Evolutionary conservation across 2,888 invertebrate genomes (phyloP), one percentile per base, ranked within the genome.

Genomic region (Catotricha subobsoleta): DNA sequence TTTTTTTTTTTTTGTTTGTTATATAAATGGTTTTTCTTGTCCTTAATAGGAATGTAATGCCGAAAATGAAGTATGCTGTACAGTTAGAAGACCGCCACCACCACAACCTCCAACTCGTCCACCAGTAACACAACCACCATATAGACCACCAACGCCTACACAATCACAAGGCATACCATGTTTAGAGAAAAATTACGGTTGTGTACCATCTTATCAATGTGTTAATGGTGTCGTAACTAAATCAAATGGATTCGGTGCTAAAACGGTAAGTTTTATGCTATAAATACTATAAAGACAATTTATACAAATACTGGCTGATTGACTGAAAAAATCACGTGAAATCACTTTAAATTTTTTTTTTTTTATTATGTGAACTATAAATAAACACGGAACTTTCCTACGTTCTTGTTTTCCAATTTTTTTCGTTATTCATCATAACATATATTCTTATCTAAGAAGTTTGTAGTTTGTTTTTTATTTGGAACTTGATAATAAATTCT

Each of bases 21-120:
- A n/a, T n/a, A n/a, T n/a, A n/a, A n/a, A n/a, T n/a, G n/a, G n/a
- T n/a, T n/a, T n/a, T n/a, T n/a, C n/a, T n/a, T n/a, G n/a, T n/a
- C n/a, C n/a, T 19, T 59, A 60, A 6, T 52, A 67, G 66, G 57
- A 58, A 43, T 67, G 67, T 51, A 58, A 59, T 43, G 50, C 54
- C 10, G 56, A 58, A 43, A 56, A 54, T 9, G 58, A 66, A 54
- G 52, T 59, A 2, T 67, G 67, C 48, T 67, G 67, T 48, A 54
- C 52, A 42, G 59, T 54, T 45, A 58, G 55, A 41, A 49, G 40
- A 42, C 47, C 45, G 35, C 44, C 45, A 39, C 47, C 35, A 42
- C 45, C 40, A 41, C 30, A 39, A 8, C 19, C 15, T n/a, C 25
- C 27, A 37, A 16, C 38, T n/a, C 25, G 23, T 20, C 13, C 30